Base-by-base conservation (phyloP, 2,113 vertebrate genomes). In the Tyto alba region DNA sequence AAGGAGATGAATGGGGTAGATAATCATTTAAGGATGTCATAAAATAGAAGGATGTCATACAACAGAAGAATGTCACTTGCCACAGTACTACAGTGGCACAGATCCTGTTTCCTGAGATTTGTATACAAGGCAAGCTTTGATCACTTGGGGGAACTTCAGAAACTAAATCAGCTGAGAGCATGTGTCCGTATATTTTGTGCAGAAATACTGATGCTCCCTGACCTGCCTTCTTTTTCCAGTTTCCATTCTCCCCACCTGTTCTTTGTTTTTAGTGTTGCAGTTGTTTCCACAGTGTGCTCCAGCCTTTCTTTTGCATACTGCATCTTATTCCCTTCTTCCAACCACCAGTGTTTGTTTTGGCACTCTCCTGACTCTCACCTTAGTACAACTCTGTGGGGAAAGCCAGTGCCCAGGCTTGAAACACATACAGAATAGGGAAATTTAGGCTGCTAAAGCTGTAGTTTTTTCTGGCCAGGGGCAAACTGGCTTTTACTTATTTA, bases 291-390 rank as follows among this genome's bases (percentile, higher is more conserved):
- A 78, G 15, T 0, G 0, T 15, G 10, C 14, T 74, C 43, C 40
- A 60, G 6, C 15, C 34, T 82, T 55, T 55, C 10, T 69, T 60
- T 12, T 81, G 32, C 13, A 10, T 19, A 21, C 34, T 77, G 41
- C 32, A 25, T 10, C 19, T 71, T 27, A 6, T 14, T 75, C 16
- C 11, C 18, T 57, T 56, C 23, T 43, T 72, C 32, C 20, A 63
- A 4, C 25, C 18, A 2, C 25, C 34, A 4, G 30, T 19, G 27
- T 34, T 53, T 2, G 0, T 48, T 67, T 73, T 22, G 14, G 5
- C 13, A 3, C 60, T 41, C 30, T 75, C 21, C 36, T 41, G 52
- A 32, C 48, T 76, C 13, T 62, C 3, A 1, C 27, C n/a, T 40
- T 60, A 36, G 13, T 22, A 17, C 45, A 40, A 30, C 15, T 71